These are phyloP conservation scores for Cyphomyrus discorhynchus DNA, from an alignment of 2,113 vertebrate species.

Conservation along the genomic window DNA sequence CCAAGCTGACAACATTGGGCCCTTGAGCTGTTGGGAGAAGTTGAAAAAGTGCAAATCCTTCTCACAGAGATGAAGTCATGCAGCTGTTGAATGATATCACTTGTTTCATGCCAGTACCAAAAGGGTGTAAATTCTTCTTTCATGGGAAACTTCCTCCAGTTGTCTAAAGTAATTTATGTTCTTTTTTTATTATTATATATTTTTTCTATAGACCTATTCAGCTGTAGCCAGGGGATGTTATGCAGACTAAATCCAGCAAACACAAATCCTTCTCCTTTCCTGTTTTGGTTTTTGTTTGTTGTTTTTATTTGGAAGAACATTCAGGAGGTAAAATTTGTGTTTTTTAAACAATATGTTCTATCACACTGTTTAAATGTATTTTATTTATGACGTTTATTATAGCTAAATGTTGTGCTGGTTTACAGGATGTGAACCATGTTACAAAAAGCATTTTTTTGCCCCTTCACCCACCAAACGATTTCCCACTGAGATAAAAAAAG, in stretches of 20 bases:
- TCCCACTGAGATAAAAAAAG: not conserved
- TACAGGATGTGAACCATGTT: not conserved
- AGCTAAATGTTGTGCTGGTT: not conserved
- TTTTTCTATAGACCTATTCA: not conserved
- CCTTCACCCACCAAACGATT: not conserved
- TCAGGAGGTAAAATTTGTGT: not conserved
- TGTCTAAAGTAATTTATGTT: not conserved
- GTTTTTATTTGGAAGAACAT: not conserved
- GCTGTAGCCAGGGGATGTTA: not conserved
- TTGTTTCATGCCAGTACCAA: not conserved
- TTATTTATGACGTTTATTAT: not conserved
- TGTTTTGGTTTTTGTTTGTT: not conserved
- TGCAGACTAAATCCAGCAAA: not conserved
- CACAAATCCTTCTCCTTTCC: not conserved
- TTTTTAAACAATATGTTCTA: not conserved
- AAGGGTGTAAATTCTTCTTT: not conserved
- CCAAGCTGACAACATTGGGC: not conserved
- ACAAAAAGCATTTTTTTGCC: not conserved
- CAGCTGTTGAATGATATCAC: slow-evolving; percentile 9
- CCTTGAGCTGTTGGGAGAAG: not conserved
- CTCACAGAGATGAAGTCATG: not conserved
- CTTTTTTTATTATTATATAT: not conserved
- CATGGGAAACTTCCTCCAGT: slow-evolving; percentile 14
- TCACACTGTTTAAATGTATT: not conserved
- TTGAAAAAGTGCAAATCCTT: not conserved